Evolutionary conservation across 2,888 invertebrate genomes (phyloP), one percentile per base, ranked within the genome.

Genomic region (Nomada goodeniana): DNA sequence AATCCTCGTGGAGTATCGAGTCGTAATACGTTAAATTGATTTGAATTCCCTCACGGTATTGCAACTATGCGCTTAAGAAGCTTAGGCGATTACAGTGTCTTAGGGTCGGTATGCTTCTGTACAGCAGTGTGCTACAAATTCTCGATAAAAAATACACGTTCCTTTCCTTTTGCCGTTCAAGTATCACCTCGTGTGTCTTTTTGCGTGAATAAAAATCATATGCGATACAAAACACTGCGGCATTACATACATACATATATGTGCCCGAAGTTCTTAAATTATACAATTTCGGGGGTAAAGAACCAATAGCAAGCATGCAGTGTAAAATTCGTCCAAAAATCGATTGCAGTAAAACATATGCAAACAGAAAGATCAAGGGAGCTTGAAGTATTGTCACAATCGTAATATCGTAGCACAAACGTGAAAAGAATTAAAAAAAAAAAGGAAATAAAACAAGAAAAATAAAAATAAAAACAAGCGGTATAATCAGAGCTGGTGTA

Each of bases 61-160:
- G 78, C 68, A 47, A 29, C 74, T 65, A 64, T 68, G 72, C 72
- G 71, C 71, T 68, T 68, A 68, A 73, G 59, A 82, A 75, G 75
- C 82, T 79, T 78, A 75, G 78, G 74, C 78, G 57, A 76, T 71
- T 78, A 64, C 36, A 42, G 47, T 65, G 81, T 69, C 67, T 47
- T 74, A 76, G 64, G 52, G 67, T 82, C 52, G 65, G 20, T 77
- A 79, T 71, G 72, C 72, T 50, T 82, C 72, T 67, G 75, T 79
- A 83, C 79, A 82, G 74, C 70, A 36, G 68, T 76, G 82, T 79
- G 79, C 79, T 72, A 73, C 20, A 79, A 61, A 59, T 61, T 59
- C 26, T 70, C 69, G 59, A 59, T 81, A 65, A 82, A 82, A 73
- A 76, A 82, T 79, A 78, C 67, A 73, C 57, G 15, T 55, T 52